These are phyloP conservation scores for Oedothorax gibbosus DNA, from an alignment of 1,140 invertebrate species.

Conservation along the genomic window DNA sequence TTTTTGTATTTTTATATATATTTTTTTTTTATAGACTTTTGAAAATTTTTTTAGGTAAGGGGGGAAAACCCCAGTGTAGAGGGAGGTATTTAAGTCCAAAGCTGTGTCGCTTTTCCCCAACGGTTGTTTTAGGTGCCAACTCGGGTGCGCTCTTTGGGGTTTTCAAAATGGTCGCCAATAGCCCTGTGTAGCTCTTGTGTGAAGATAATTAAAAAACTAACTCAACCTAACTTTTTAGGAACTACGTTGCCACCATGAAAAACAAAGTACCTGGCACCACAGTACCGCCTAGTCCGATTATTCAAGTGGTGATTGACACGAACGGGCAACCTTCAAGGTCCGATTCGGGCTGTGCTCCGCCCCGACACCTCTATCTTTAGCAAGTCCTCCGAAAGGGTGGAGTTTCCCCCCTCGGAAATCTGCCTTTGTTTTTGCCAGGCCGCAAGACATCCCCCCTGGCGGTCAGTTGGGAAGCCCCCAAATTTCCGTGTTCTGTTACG, in stretches of 20 bases:
- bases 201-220: too few relatives aligned
- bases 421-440: slow-evolving; percentile 74
- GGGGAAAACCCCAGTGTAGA: too few relatives aligned
- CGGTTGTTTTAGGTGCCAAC: too few relatives aligned
- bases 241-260: slow-evolving; percentile 76
- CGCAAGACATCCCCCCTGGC: slow-evolving; percentile 75
- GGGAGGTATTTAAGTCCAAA: too few relatives aligned
- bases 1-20: too few relatives aligned
- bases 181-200: too few relatives aligned
- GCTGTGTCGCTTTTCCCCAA: too few relatives aligned
- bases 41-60: too few relatives aligned
- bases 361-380: slow-evolving; percentile 70
- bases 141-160: too few relatives aligned
- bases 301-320: slow-evolving; percentile 74
- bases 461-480: slow-evolving; percentile 71
- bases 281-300: slow-evolving; percentile 74
- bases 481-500: slow-evolving; percentile 74
- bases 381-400: slow-evolving; percentile 74
- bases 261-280: slow-evolving; percentile 73
- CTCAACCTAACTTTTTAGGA: slow-evolving; percentile 68
- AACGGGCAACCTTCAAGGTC: slow-evolving; percentile 74
- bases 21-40: too few relatives aligned
- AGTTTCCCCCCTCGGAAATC: slow-evolving; percentile 75
- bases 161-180: too few relatives aligned
- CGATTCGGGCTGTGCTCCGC: slow-evolving; percentile 78